Percentiles rank a stretch among this genome's conserved stretches.
These are phyloP conservation scores for Araneus ventricosus DNA, from an alignment of 1,140 invertebrate genomes.

Conservation along the genomic window DNA sequence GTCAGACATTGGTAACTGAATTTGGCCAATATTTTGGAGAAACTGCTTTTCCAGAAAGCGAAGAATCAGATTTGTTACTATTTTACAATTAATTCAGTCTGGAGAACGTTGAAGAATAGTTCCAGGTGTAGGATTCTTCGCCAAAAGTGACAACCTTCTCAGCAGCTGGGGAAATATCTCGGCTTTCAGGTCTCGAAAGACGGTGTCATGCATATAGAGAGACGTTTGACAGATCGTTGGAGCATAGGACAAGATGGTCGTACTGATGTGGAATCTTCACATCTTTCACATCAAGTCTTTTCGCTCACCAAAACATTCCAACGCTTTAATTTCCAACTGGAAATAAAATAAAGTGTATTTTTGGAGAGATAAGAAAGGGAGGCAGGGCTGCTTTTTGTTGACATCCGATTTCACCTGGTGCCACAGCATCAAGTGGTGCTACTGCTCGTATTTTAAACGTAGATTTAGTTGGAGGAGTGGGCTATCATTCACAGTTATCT, in stretches of 20 bases:
- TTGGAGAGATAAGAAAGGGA: slow-evolving; percentile 23
- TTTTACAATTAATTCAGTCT: too few relatives aligned
- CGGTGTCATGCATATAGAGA: neutral
- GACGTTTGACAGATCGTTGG: slow-evolving; percentile 39
- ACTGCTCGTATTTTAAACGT: slow-evolving; percentile 20
- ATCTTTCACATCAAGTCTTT: neutral
- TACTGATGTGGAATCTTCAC: neutral
- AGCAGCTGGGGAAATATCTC: neutral
- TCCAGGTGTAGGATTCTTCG: neutral
- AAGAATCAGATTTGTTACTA: too few relatives aligned
- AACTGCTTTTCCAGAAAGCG: too few relatives aligned
- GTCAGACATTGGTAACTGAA: too few relatives aligned
- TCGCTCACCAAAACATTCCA: slow-evolving; percentile 31
- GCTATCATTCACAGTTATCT: slow-evolving; percentile 19
- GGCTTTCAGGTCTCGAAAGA: slow-evolving; percentile 16
- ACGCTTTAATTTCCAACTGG: slow-evolving; percentile 3
- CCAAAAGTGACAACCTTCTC: neutral
- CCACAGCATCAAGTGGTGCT: neutral
- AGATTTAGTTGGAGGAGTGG: neutral
- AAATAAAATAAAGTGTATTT: slow-evolving; percentile 39
- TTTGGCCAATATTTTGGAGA: too few relatives aligned
- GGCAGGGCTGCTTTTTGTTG: slow-evolving; percentile 15
- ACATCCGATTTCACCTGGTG: slow-evolving; percentile 11
- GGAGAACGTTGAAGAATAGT: neutral
- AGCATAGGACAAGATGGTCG: slow-evolving; percentile 27